Percentiles rank a stretch among this genome's conserved stretches.
Conservation (phyloP, 2,113 vertebrate species). For the Paraplagusia blochii region DNA sequence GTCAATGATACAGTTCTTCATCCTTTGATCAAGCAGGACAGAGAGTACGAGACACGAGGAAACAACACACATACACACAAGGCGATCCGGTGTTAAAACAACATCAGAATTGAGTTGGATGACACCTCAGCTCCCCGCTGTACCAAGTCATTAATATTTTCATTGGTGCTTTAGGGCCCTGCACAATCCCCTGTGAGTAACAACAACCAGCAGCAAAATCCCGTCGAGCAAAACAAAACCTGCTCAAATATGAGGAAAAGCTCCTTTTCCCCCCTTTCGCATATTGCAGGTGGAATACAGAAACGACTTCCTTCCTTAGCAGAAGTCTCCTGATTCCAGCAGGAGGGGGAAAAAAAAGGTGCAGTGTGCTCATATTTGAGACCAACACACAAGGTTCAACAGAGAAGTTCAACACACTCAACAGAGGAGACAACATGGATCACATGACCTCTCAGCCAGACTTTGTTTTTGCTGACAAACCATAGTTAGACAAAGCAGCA, state of each 20-base stretch:
- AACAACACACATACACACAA: background rate
- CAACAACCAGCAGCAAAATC: conserved; percentile 14
- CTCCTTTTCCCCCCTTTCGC: background rate
- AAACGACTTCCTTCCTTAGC: background rate
- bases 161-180: conserved; percentile 31
- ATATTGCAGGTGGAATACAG: background rate
- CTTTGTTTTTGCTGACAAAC: conserved; percentile 7
- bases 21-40: background rate
- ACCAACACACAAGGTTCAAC: conserved; percentile 12
- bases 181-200: conserved; percentile 46
- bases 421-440: conserved; percentile 5
- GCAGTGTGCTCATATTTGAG: conserved; percentile 31
- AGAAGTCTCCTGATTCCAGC: background rate
- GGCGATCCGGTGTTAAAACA: background rate
- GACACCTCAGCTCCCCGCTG: background rate
- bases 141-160: background rate
- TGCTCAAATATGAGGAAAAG: conserved; percentile 26
- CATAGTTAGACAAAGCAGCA: conserved; percentile 3
- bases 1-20: background rate
- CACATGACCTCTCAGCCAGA: conserved; percentile 12
- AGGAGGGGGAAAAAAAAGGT: conserved; percentile 4
- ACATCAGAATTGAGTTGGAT: background rate
- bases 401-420: no score
- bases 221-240: conserved; percentile 20
- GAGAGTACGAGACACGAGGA: background rate